phyloP scores from a whole-genome alignment of 2,888 invertebrate genomes.

The Sminthurinus aureus region DNA sequence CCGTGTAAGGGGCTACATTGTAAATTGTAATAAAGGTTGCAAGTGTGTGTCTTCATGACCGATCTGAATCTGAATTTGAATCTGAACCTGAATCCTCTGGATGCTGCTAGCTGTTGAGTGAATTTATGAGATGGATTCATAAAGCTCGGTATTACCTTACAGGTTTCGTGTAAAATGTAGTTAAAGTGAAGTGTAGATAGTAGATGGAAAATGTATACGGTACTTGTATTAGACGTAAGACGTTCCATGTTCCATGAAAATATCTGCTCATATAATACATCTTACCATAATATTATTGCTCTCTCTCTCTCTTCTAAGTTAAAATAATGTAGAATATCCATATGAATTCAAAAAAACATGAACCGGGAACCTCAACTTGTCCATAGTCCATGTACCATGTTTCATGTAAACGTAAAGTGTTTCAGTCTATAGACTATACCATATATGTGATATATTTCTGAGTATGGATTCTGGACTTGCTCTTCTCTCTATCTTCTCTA shows the following conservation, averaged over 20 bases:
- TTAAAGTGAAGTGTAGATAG: not conserved
- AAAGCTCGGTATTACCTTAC: not conserved
- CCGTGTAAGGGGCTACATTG: constrained; percentile 31
- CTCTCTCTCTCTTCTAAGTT: not conserved
- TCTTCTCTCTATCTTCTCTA: not conserved
- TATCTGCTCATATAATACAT: not conserved
- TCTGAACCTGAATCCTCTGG: not conserved
- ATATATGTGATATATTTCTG: not conserved
- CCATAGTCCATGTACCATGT: not conserved
- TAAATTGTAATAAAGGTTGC: not conserved
- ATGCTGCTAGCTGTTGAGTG: not conserved
- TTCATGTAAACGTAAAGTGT: not conserved
- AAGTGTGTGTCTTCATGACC: not conserved
- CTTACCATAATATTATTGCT: not conserved
- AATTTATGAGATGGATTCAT: not conserved
- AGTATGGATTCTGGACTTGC: not conserved
- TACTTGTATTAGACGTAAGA: not conserved
- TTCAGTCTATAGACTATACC: not conserved
- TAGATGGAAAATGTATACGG: not conserved
- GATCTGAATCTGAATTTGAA: not conserved
- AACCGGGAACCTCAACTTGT: not conserved
- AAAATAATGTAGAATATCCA: not conserved
- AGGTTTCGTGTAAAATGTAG: not conserved
- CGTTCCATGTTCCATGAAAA: not conserved
- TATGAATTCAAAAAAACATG: not conserved